Percentiles rank a stretch among this genome's conserved stretches.
Evolutionary conservation across 2,113 vertebrate species (phyloP).

Genomic region (Bufo gargarizans): DNA sequence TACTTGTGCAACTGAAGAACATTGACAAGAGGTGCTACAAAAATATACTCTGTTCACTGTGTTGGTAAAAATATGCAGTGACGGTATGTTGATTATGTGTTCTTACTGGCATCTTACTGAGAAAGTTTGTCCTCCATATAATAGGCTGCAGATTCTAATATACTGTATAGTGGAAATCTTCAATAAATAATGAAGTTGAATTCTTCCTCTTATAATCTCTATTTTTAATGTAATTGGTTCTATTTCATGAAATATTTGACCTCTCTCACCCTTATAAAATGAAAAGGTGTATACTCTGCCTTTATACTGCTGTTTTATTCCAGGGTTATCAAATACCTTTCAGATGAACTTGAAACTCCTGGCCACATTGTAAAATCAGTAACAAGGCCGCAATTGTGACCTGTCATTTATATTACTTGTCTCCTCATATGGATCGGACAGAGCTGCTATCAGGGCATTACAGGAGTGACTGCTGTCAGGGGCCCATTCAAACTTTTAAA

Average conservation of each 20-base stretch:
- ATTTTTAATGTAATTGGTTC: background rate
- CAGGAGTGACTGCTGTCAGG: too few relatives aligned
- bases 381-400: background rate
- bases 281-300: background rate
- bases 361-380: background rate
- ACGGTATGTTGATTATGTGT: background rate
- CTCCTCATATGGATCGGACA: too few relatives aligned
- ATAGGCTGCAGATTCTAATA: background rate
- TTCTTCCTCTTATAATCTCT: background rate
- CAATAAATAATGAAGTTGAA: background rate
- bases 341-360: background rate
- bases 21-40: conserved; percentile 34
- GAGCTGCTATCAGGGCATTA: too few relatives aligned
- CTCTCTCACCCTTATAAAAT: background rate
- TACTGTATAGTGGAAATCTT: background rate
- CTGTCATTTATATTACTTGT: too few relatives aligned
- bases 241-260: background rate
- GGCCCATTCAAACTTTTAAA: too few relatives aligned
- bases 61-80: conserved; percentile 11
- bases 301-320: background rate
- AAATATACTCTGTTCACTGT: background rate
- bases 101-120: background rate
- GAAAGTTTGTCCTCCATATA: background rate
- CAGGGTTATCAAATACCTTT: background rate
- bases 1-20: conserved; percentile 25